A percentile compares a stretch with the other conserved stretches of the same genome.
phyloP scores from a whole-genome alignment of 2,113 vertebrate species.

The Platichthys flesus region DNA sequence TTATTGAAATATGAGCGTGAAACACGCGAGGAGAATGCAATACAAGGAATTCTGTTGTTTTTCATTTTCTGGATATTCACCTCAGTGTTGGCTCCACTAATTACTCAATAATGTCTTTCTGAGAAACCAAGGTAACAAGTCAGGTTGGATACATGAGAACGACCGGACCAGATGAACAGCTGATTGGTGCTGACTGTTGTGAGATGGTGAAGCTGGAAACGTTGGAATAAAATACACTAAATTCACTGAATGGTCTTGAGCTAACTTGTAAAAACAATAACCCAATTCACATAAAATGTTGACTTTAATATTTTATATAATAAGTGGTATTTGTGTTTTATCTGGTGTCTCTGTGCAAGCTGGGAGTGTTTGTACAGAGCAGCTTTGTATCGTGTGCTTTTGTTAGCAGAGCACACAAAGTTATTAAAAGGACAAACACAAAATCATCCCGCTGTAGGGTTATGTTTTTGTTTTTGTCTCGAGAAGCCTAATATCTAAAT shows the following conservation, averaged over 20 bases:
- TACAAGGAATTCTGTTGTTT: conserved; percentile 33
- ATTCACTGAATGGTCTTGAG: neutral
- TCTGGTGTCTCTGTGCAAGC: too few relatives aligned
- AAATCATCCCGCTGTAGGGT: conserved; percentile 14
- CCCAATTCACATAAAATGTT: too few relatives aligned
- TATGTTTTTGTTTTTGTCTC: neutral
- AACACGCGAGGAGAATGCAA: conserved; percentile 31
- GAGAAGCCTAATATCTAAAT: conserved; percentile 11
- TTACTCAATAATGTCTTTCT: neutral
- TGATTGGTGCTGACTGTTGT: neutral
- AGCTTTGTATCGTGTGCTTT: neutral
- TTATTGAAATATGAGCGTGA: conserved; percentile 28
- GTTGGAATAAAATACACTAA: too few relatives aligned
- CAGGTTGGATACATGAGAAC: neutral
- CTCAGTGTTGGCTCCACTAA: conserved; percentile 5
- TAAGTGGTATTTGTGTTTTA: too few relatives aligned
- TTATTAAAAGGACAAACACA: conserved; percentile 29
- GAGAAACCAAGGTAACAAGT: neutral
- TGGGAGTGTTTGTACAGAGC: neutral
- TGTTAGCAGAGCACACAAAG: conserved; percentile 4
- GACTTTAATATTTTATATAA: too few relatives aligned
- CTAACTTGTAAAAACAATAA: neutral
- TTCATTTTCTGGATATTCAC: conserved; percentile 17
- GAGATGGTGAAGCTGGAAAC: neutral
- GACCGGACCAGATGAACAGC: conserved; percentile 16